Percentiles rank a stretch among this genome's conserved stretches.
phyloP scores from a whole-genome alignment of 1,140 invertebrate species.

The Bombyx mori region DNA sequence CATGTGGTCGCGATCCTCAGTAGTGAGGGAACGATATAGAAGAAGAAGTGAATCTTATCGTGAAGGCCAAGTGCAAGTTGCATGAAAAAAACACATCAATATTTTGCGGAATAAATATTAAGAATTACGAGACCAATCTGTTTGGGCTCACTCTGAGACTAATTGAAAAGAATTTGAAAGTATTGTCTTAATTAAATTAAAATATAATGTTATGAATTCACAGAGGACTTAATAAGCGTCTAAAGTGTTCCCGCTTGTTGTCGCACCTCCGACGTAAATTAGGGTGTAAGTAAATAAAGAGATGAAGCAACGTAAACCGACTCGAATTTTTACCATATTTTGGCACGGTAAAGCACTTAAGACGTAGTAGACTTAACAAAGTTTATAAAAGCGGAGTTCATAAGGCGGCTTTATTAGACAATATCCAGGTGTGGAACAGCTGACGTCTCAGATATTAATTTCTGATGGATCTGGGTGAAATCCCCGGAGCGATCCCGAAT shows the following conservation, averaged over 20 bases:
- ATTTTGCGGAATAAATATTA: too few relatives aligned
- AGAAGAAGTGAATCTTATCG: too few relatives aligned
- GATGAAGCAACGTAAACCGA: conserved; percentile 6
- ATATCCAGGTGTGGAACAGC: conserved; percentile 50
- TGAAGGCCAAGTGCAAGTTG: too few relatives aligned
- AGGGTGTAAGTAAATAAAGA: conserved; percentile 11
- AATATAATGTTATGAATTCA: too few relatives aligned
- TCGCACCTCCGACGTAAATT: conserved; percentile 4
- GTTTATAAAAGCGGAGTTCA: conserved; percentile 54
- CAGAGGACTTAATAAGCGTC: background rate
- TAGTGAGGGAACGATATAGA: too few relatives aligned
- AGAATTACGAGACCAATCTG: too few relatives aligned
- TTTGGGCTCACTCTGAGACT: too few relatives aligned
- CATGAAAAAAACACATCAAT: too few relatives aligned
- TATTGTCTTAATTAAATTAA: too few relatives aligned
- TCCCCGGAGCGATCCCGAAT: conserved; percentile 28
- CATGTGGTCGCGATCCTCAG: too few relatives aligned
- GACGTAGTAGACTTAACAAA: conserved; percentile 30
- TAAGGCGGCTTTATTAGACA: conserved; percentile 53
- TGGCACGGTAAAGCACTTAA: conserved; percentile 19
- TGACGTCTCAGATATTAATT: conserved; percentile 56
- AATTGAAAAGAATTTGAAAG: too few relatives aligned
- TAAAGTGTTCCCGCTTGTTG: background rate
- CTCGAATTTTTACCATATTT: conserved; percentile 14
- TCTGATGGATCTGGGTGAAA: conserved; percentile 40